These are phyloP conservation scores for Antitype chi DNA, from an alignment of 2,888 invertebrate species.

Conservation along the genomic window DNA sequence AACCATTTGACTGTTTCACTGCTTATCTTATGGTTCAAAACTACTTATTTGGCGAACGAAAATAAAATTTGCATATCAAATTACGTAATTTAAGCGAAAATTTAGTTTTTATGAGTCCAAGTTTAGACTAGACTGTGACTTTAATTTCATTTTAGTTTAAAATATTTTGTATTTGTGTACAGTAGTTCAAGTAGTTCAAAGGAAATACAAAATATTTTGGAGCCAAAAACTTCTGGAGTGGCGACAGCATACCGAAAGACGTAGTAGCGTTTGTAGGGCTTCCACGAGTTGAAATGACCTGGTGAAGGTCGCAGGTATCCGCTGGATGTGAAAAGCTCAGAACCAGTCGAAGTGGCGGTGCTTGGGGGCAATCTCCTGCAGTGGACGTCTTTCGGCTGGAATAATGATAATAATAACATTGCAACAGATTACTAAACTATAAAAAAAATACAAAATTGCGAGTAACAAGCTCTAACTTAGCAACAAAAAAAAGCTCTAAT, in stretches of 20 bases:
- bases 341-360: too few relatives aligned
- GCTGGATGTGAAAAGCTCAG: too few relatives aligned
- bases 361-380: too few relatives aligned
- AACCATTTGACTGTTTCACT: neutral
- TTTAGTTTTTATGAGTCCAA: too few relatives aligned
- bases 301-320: too few relatives aligned
- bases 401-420: too few relatives aligned
- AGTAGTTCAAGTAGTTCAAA: too few relatives aligned
- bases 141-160: neutral
- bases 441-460: neutral
- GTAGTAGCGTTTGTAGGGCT: too few relatives aligned
- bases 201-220: too few relatives aligned
- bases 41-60: neutral
- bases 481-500: neutral
- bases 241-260: too few relatives aligned
- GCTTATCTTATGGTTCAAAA: neutral
- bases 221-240: too few relatives aligned
- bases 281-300: too few relatives aligned
- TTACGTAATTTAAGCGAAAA: neutral
- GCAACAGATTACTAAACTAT: neutral
- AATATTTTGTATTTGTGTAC: neutral
- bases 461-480: neutral
- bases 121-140: neutral
- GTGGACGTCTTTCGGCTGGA: neutral
- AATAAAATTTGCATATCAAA: constrained; percentile 6